Conservation (phyloP, 2,888 invertebrate genomes). For the Zaprionus lineosus region DNA sequence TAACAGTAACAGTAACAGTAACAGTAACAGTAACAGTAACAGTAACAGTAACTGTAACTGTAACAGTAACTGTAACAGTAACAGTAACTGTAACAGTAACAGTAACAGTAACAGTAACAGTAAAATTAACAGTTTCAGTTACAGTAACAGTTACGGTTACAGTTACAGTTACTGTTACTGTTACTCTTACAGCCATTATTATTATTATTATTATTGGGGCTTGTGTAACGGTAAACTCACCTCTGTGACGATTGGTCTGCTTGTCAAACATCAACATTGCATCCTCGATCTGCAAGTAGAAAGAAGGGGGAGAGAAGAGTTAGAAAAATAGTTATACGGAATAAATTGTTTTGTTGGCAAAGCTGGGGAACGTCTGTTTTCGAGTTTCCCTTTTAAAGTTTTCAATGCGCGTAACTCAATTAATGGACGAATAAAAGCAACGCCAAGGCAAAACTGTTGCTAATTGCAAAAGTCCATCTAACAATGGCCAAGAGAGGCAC, state of each 20-base stretch:
- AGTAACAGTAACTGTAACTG: no score
- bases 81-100: no score
- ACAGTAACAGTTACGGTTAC: no score
- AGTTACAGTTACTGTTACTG: conserved; percentile 10
- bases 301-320: conserved; percentile 3
- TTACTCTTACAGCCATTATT: conserved; percentile 1
- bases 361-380: conserved; percentile 19
- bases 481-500: conserved; percentile 39
- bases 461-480: conserved; percentile 67
- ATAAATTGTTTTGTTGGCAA: conserved; percentile 33
- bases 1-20: no score
- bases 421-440: conserved; percentile 72
- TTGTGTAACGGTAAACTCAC: no score
- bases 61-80: no score
- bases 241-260: conserved; percentile 99
- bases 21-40: no score
- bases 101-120: no score
- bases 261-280: conserved; percentile 99
- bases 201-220: conserved; percentile 7
- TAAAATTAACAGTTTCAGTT: no score
- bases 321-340: no score
- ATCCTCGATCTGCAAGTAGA: conserved; percentile 96
- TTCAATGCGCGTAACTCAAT: conserved; percentile 68
- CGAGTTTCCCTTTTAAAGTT: conserved; percentile 33
- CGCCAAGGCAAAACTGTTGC: conserved; percentile 77